Base-by-base conservation (phyloP, 2,888 invertebrate species). In the Zhengitettix transpicula region DNA sequence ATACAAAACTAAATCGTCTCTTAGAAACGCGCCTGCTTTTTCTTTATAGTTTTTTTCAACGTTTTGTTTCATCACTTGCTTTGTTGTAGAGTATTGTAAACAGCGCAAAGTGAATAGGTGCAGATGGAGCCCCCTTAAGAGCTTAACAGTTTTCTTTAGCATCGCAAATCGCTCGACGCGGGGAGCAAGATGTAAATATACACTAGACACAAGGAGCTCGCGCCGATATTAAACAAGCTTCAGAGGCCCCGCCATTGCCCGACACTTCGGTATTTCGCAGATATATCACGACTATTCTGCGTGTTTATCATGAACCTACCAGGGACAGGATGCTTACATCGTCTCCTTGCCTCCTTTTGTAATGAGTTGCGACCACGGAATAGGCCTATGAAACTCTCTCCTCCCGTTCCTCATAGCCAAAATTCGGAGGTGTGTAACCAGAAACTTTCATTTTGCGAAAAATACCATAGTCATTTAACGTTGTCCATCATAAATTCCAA, bases 161-260 rank as follows among this genome's bases (percentile, higher is more conserved):
- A 55, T 58, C 60, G 60, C 60, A 60, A 60, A 60, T 60, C 60
- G 56, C 57, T 60, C 60, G 52, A 42, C 60, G 58, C 28, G 56
- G 15, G 44, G 14, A 44, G 57, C 16, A 57, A 44, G 53, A 54
- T 17, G 58, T 58, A 58, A 58, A 58, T 58, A 58, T 58, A 58
- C 58, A 58, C 28, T 51, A 40, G 28, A 28, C 28, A 53, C 16
- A 28, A 28, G 28, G 28, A 28, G 28, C 28, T 53, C 16, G 53
- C 53, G 28, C 17, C 53, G 53, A 53, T 52, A 58, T 58, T 58
- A 58, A 58, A 58, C 57, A 58, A 58, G 52, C 57, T 28, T n/a
- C n/a, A 47, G 53, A 16, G 53, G 3, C 28, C 7, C 28, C 28
- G 28, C 28, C 28, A 28, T 28, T 28, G 28, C 28, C 7, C 28